Conservation (phyloP, 2,113 vertebrate genomes). For the Monarcha castaneiventris region DNA sequence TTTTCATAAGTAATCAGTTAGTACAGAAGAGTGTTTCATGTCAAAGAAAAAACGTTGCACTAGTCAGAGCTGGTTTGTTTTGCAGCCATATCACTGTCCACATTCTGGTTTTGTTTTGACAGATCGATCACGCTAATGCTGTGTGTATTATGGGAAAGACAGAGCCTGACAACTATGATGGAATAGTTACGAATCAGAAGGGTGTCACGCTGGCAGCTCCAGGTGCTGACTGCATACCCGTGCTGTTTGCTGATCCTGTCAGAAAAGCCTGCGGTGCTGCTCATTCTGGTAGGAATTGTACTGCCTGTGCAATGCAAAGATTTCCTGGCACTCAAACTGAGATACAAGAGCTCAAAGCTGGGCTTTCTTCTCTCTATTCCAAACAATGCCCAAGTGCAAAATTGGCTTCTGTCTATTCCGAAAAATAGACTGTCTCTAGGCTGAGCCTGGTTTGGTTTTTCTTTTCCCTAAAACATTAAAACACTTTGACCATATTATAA, state of each 20-base stretch:
- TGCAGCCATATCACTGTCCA: neutral
- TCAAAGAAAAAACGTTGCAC: neutral
- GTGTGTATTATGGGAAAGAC: constrained; percentile 83
- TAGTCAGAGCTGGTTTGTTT: neutral
- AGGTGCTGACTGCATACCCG: constrained; percentile 91
- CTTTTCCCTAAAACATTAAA: neutral
- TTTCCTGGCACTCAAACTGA: neutral
- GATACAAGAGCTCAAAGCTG: neutral
- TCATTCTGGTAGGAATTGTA: constrained; percentile 83
- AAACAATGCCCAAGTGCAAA: neutral
- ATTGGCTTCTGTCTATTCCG: neutral
- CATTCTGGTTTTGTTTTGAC: constrained; percentile 11
- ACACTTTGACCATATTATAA: neutral
- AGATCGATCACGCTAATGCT: constrained; percentile 82
- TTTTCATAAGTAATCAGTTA: neutral
- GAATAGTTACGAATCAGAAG: constrained; percentile 81
- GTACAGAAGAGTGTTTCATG: neutral
- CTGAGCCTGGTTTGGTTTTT: neutral
- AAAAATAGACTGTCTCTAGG: neutral
- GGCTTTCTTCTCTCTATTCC: neutral
- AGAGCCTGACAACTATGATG: constrained; percentile 86
- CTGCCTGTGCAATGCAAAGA: neutral
- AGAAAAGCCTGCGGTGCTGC: constrained; percentile 85
- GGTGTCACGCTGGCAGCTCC: constrained; percentile 85
- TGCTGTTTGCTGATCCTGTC: constrained; percentile 90